These are phyloP conservation scores for Benthosema pterotum DNA, from an alignment of 2,797 vertebrate species.

Conservation along the genomic window DNA sequence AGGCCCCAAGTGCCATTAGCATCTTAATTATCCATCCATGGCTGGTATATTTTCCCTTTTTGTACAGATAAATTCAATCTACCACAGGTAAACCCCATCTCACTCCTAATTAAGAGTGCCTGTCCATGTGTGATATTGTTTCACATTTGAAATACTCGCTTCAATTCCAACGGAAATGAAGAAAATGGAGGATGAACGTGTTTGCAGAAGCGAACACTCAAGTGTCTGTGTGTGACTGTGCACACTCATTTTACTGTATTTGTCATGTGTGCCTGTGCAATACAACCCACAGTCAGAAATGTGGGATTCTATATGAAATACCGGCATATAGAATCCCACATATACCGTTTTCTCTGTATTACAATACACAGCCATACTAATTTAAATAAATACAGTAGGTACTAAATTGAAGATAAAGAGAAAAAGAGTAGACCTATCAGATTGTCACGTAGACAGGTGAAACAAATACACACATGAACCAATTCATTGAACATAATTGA, in stretches of 20 bases:
- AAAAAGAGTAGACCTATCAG: constrained; percentile 11
- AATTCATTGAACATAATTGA: constrained; percentile 18
- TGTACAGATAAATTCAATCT: constrained; percentile 52
- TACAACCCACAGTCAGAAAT: too few species aligned
- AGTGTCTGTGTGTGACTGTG: too few species aligned
- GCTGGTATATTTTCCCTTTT: constrained; percentile 52
- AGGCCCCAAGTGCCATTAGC: constrained; percentile 41
- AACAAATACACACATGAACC: constrained; percentile 37
- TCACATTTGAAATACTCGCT: constrained; percentile 50
- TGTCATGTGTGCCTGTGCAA: too few species aligned
- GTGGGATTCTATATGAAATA: too few species aligned
- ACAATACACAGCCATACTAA: too few species aligned
- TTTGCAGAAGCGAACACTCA: constrained; percentile 3
- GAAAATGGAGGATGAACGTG: constrained; percentile 21
- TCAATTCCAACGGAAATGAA: constrained; percentile 25
- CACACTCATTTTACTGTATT: too few species aligned
- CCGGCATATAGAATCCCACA: too few species aligned
- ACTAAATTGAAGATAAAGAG: constrained; percentile 7
- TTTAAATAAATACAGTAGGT: too few species aligned
- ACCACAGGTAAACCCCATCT: constrained; percentile 62
- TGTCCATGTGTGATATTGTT: constrained; percentile 67
- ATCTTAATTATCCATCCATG: constrained; percentile 54
- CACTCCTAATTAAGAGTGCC: constrained; percentile 67
- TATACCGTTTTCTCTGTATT: too few species aligned
- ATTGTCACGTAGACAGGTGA: constrained; percentile 45